These are phyloP conservation scores for Holocentrus rufus DNA, from an alignment of 2,797 vertebrate species.

Conservation along the genomic window DNA sequence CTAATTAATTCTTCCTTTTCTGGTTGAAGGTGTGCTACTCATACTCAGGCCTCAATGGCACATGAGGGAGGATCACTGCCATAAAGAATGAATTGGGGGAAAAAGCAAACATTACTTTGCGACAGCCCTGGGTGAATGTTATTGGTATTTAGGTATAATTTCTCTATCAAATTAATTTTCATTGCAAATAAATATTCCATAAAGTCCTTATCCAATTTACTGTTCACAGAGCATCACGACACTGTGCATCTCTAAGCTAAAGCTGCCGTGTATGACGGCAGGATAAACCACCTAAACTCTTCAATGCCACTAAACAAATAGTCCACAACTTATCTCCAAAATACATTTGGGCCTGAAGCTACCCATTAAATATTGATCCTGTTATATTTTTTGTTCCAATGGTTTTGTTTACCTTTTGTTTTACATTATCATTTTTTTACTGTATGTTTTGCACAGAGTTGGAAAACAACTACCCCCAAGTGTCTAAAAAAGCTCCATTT, in stretches of 20 bases:
- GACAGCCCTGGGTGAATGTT: background rate
- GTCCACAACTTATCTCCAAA: background rate
- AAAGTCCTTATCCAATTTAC: background rate
- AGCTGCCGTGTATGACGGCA: background rate
- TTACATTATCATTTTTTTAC: background rate
- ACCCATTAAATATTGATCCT: background rate
- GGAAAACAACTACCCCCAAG: no score
- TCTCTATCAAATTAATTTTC: no score
- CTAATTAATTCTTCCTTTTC: no score
- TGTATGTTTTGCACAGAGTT: no score
- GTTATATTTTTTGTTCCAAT: background rate
- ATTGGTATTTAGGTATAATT: no score
- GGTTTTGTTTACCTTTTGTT: background rate
- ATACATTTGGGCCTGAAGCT: background rate
- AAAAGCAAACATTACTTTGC: no score
- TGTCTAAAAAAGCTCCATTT: no score
- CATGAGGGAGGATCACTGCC: no score
- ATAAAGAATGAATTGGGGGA: no score
- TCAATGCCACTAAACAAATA: background rate
- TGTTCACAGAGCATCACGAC: background rate
- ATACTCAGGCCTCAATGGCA: background rate
- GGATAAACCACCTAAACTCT: background rate
- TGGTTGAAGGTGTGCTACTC: background rate
- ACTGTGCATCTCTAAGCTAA: background rate
- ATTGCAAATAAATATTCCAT: no score